Conservation (phyloP, 30 jellyfish, hydroid and myxozoan species). For the Hydra vulgaris region DNA sequence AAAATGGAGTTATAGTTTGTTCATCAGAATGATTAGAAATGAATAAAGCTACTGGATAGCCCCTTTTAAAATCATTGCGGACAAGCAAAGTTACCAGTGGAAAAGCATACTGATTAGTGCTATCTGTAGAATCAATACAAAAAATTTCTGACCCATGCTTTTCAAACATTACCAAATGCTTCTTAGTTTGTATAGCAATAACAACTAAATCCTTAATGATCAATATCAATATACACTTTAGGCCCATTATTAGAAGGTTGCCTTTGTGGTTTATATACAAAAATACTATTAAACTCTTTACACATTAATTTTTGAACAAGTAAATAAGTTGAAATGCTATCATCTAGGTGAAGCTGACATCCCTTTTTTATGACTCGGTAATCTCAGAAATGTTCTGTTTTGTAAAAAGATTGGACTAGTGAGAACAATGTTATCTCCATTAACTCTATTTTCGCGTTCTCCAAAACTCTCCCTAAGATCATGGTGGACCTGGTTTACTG, state of each 20-base stretch:
- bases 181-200: slow-evolving; percentile 19
- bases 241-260: slow-evolving; percentile 18
- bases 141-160: not conserved
- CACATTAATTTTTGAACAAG: slow-evolving; percentile 20
- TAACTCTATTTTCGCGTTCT: slow-evolving; percentile 15
- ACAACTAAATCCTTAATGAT: not conserved
- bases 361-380: slow-evolving; percentile 1
- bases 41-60: slow-evolving; percentile 29
- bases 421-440: not conserved
- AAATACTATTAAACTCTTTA: slow-evolving; percentile 22
- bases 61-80: slow-evolving; percentile 16
- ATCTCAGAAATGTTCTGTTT: slow-evolving; percentile 11
- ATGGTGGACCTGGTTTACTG: slow-evolving; percentile 20
- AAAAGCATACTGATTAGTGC: slow-evolving; percentile 2
- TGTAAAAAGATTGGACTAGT: not conserved
- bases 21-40: slow-evolving; percentile 11
- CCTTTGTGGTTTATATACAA: slow-evolving; percentile 34
- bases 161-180: slow-evolving; percentile 16
- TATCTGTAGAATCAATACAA: slow-evolving; percentile 31
- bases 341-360: slow-evolving; percentile 37
- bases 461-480: slow-evolving; percentile 23
- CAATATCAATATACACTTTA: not conserved
- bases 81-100: slow-evolving; percentile 25
- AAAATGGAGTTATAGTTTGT: slow-evolving; percentile 10
- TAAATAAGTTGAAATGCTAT: slow-evolving; percentile 25